phyloP scores from a whole-genome alignment of 2,797 vertebrate species.

The Protonibea diacanthus region DNA sequence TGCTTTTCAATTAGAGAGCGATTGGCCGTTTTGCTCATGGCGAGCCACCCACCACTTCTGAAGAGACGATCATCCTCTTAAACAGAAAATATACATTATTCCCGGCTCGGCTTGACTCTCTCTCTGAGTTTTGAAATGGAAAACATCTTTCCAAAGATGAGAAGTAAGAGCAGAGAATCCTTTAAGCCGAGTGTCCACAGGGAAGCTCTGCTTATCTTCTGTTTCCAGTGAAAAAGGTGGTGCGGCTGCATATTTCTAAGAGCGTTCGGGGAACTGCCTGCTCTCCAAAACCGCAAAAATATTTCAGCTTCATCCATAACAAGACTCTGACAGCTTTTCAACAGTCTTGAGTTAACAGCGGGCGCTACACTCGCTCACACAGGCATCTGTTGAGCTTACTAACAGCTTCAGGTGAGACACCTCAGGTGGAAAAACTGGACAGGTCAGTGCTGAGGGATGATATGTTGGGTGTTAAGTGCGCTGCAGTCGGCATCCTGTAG shows the following conservation, averaged over 20 bases:
- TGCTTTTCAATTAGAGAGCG: slow-evolving; percentile 26
- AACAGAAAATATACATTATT: slow-evolving; percentile 29
- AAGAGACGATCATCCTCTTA: not conserved
- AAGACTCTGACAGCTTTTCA: not conserved
- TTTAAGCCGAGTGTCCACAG: slow-evolving; percentile 35
- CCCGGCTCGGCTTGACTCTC: slow-evolving; percentile 6
- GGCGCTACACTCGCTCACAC: not conserved
- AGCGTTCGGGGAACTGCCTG: not conserved
- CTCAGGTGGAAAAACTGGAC: not conserved
- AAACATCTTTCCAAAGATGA: slow-evolving; percentile 38
- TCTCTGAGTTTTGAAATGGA: slow-evolving; percentile 33
- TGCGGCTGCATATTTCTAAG: slow-evolving; percentile 16
- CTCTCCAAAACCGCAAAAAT: not conserved
- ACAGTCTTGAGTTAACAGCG: not conserved
- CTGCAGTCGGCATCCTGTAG: no score
- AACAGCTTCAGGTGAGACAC: not conserved
- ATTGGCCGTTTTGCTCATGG: not conserved
- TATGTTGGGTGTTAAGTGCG: not conserved
- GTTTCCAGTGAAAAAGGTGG: slow-evolving; percentile 26
- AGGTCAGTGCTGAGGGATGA: not conserved
- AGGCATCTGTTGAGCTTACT: not conserved
- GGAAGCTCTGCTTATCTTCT: slow-evolving; percentile 35
- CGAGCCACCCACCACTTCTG: slow-evolving; percentile 7
- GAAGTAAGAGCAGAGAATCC: slow-evolving; percentile 24
- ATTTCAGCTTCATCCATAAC: slow-evolving; percentile 1